These are phyloP conservation scores for Pachyseris speciosa DNA, from an alignment of 64 coral and sea anemone genomes.

Conservation along the genomic window DNA sequence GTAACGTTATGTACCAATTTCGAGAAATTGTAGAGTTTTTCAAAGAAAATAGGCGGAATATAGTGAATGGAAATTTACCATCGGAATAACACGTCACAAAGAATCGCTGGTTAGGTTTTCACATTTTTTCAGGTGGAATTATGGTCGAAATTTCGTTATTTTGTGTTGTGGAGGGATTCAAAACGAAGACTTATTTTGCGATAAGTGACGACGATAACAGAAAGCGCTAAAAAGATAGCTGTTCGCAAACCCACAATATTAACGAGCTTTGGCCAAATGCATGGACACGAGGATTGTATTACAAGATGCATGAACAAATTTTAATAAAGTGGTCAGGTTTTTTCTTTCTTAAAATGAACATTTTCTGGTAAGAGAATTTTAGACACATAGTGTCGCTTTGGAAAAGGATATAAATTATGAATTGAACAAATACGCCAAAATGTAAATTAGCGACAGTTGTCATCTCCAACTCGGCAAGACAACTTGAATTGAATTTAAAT, in stretches of 20 bases:
- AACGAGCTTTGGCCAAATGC: not conserved
- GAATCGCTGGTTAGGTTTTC: not conserved
- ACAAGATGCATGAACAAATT: not conserved
- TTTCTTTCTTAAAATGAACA: not conserved
- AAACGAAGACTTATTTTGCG: not conserved
- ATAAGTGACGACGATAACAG: not conserved
- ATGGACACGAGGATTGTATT: not conserved
- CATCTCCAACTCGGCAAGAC: not conserved
- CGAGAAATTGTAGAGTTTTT: conserved; percentile 14
- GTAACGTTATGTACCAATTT: not conserved
- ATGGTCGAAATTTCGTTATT: not conserved
- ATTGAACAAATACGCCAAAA: conserved; percentile 39
- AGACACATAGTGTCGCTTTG: not conserved
- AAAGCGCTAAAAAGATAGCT: not conserved
- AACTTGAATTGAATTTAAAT: not conserved
- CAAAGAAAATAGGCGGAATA: not conserved
- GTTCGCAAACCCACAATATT: not conserved
- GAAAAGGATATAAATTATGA: conserved; percentile 25
- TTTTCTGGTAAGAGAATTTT: not conserved
- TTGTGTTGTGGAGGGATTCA: not conserved
- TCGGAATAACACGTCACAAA: not conserved
- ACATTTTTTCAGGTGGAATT: not conserved
- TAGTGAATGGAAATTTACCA: not conserved
- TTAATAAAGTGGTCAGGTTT: not conserved
- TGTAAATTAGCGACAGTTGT: conserved; percentile 28